These are phyloP conservation scores for Akabosia matsudoensis DNA, from an alignment of 1,140 invertebrate species.

Conservation along the genomic window DNA sequence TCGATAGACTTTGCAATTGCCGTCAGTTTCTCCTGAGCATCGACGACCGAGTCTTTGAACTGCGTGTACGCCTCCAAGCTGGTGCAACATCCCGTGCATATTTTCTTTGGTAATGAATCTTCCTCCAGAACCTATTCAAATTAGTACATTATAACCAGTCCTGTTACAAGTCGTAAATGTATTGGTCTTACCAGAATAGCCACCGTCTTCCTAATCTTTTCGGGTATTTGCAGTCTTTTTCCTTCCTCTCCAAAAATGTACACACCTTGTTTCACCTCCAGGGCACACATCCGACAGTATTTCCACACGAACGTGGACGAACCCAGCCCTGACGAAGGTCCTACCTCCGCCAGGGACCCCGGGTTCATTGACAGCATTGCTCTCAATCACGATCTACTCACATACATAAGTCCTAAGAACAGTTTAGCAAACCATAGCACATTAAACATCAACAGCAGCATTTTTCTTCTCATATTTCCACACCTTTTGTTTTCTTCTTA, in stretches of 20 bases:
- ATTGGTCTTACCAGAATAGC: conserved; percentile 42
- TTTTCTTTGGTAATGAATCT: conserved; percentile 44
- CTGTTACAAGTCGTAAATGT: neutral
- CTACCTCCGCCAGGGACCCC: neutral
- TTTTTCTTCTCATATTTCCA: too few species aligned
- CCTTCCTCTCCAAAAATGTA: conserved; percentile 46
- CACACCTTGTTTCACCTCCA: conserved; percentile 39
- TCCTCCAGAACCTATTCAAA: conserved; percentile 42
- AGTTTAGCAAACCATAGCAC: too few species aligned
- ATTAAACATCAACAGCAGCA: too few species aligned
- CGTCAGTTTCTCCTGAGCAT: conserved; percentile 43
- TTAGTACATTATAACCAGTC: neutral
- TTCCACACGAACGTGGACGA: conserved; percentile 27
- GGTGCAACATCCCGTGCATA: conserved; percentile 44
- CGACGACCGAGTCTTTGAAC: conserved; percentile 42
- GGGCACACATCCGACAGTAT: conserved; percentile 45
- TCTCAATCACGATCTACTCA: neutral
- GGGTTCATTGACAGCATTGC: neutral
- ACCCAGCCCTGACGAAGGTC: neutral
- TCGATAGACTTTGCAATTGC: conserved; percentile 37
- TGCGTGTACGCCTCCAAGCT: conserved; percentile 41
- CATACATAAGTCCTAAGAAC: too few species aligned
- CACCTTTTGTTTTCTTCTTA: too few species aligned
- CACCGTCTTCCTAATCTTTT: conserved; percentile 45
- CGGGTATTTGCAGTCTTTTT: conserved; percentile 40